These are phyloP conservation scores for Synergus umbraculus DNA, from an alignment of 2,888 invertebrate species.

Conservation along the genomic window DNA sequence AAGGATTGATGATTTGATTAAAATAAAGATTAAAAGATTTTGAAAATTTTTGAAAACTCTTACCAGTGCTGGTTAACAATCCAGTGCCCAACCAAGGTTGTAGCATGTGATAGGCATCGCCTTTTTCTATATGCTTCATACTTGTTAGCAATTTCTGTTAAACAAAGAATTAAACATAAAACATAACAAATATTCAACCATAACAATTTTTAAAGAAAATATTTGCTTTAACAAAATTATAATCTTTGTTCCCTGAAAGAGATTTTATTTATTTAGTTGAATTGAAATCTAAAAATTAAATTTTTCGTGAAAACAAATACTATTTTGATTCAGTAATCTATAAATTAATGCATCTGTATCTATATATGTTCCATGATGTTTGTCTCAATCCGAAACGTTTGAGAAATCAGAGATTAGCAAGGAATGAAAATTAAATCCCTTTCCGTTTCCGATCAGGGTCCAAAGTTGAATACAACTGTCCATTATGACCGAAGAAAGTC, in stretches of 20 bases:
- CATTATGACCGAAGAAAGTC: not conserved
- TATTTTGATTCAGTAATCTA: not conserved
- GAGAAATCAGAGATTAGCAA: not conserved
- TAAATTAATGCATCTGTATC: not conserved
- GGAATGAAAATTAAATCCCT: not conserved
- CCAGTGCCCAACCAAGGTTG: slow-evolving; percentile 48
- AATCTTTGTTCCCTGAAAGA: too few relatives aligned
- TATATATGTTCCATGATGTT: too few relatives aligned
- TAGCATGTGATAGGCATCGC: slow-evolving; percentile 45
- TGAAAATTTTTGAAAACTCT: not conserved
- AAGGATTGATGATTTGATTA: too few relatives aligned
- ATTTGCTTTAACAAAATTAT: too few relatives aligned
- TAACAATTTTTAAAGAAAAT: not conserved
- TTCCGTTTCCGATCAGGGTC: not conserved
- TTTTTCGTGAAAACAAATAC: not conserved
- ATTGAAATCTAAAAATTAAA: too few relatives aligned
- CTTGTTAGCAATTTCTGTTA: slow-evolving; percentile 43
- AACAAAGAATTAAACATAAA: not conserved
- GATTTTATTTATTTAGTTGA: too few relatives aligned
- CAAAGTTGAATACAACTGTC: slow-evolving; percentile 20
- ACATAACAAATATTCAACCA: not conserved
- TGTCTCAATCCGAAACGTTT: not conserved
- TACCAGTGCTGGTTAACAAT: slow-evolving; percentile 50
- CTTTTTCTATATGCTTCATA: slow-evolving; percentile 48
- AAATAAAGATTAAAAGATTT: too few relatives aligned